A percentile compares a stretch with the other conserved stretches of the same genome.
phyloP scores from a whole-genome alignment of 2,797 vertebrate species.

The Paramormyrops hopkinsi region DNA sequence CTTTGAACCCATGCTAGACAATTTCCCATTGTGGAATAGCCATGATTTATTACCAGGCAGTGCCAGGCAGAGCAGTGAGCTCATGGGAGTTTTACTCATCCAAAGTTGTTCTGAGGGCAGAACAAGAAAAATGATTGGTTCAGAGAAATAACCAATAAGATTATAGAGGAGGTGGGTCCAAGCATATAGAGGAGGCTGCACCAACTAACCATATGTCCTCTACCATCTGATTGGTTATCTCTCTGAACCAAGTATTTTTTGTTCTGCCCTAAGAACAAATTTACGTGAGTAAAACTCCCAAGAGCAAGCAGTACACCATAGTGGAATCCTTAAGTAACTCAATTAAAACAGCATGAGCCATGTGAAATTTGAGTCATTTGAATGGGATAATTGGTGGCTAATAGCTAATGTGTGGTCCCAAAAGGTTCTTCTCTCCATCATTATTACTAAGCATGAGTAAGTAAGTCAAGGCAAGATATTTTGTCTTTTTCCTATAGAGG shows the following conservation, averaged over 20 bases:
- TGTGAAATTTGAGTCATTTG: not conserved
- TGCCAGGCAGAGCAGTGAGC: not conserved
- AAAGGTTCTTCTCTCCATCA: not conserved
- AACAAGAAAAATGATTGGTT: not conserved
- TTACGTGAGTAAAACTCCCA: not conserved
- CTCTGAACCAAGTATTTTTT: not conserved
- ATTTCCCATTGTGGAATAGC: not conserved
- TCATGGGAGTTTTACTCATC: not conserved
- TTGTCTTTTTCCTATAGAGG: not conserved
- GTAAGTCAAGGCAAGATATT: not conserved
- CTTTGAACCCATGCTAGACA: not conserved
- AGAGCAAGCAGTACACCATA: not conserved
- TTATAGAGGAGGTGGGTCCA: not conserved
- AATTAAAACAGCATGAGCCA: not conserved
- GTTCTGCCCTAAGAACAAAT: not conserved
- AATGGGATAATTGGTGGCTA: not conserved
- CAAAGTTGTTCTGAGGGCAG: not conserved
- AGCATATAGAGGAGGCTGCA: not conserved
- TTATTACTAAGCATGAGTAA: not conserved
- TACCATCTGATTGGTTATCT: not conserved
- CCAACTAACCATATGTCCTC: not conserved
- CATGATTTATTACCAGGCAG: not conserved
- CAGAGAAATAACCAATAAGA: not conserved
- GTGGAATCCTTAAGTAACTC: not conserved
- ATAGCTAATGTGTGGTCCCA: not conserved